phyloP scores from a whole-genome alignment of 2,888 invertebrate species.

The Sphaerolaimus hirsutus region DNA sequence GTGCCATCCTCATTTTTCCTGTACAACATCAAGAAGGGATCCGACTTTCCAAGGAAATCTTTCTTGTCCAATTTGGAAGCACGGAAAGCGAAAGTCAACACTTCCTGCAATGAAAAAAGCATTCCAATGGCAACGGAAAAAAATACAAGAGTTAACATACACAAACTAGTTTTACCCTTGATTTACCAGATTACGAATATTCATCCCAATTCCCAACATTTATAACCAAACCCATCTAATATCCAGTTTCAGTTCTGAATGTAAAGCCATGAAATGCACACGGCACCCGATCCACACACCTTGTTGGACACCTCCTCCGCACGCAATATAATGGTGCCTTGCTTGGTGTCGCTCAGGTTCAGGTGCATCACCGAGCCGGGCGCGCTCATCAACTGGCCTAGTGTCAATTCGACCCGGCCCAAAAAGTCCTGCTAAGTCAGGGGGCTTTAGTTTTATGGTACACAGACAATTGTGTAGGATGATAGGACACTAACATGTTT shows the following conservation, averaged over 20 bases:
- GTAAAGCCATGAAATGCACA: too few relatives aligned
- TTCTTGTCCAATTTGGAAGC: constrained; percentile 29
- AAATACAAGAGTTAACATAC: too few relatives aligned
- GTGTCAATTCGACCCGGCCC: constrained; percentile 31
- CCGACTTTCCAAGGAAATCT: constrained; percentile 31
- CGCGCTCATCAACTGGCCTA: constrained; percentile 31
- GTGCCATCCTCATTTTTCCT: constrained; percentile 28
- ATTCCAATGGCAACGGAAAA: too few relatives aligned
- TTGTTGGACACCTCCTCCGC: constrained; percentile 1
- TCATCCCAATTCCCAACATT: too few relatives aligned
- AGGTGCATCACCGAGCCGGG: constrained; percentile 11
- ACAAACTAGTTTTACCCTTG: too few relatives aligned
- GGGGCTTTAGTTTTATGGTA: not conserved
- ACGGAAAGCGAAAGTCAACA: constrained; percentile 24
- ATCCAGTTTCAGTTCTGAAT: too few relatives aligned
- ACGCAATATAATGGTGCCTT: constrained; percentile 1
- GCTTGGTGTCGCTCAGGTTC: constrained; percentile 7
- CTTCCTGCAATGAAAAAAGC: constrained; percentile 18
- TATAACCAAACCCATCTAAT: too few relatives aligned
- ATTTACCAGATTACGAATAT: too few relatives aligned
- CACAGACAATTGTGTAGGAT: not conserved
- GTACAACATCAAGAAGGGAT: constrained; percentile 28
- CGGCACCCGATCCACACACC: too few relatives aligned
- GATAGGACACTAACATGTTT: constrained; percentile 12
- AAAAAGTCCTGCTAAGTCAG: constrained; percentile 25